These are phyloP conservation scores for Chionomys nivalis DNA, from an alignment of 2,113 vertebrate species.

Conservation along the genomic window DNA sequence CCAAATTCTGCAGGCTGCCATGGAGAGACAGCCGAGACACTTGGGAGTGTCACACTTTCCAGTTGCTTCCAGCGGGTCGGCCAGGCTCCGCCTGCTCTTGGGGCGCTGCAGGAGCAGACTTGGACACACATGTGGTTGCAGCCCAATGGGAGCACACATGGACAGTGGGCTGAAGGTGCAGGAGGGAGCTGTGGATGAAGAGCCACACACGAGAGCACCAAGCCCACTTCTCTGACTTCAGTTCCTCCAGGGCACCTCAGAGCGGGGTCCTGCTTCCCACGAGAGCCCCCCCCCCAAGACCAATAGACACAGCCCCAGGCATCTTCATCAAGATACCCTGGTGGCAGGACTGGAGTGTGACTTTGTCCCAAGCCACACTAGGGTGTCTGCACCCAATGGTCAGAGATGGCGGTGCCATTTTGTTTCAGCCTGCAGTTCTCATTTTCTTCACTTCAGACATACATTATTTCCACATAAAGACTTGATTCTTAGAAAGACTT, in stretches of 20 bases:
- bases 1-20: background rate
- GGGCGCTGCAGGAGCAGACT: background rate
- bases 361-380: background rate
- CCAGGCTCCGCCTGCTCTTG: background rate
- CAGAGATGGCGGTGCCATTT: background rate
- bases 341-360: background rate
- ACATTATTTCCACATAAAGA: background rate
- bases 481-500: slow-evolving; percentile 40
- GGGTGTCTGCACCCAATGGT: background rate
- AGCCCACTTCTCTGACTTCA: background rate
- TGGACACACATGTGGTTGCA: background rate
- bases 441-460: background rate
- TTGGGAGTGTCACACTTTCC: background rate
- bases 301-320: background rate
- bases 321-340: background rate
- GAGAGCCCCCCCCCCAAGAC: background rate
- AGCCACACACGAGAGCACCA: fast-evolving
- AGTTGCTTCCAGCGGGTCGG: background rate
- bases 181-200: background rate
- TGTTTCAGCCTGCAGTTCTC: background rate
- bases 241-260: too few relatives aligned
- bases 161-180: background rate
- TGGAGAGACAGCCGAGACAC: background rate
- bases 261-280: background rate
- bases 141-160: background rate